A percentile compares a stretch with the other conserved stretches of the same genome.
Evolutionary conservation across 2,113 vertebrate species (phyloP).

Genomic region (Sisor rabdophorus): DNA sequence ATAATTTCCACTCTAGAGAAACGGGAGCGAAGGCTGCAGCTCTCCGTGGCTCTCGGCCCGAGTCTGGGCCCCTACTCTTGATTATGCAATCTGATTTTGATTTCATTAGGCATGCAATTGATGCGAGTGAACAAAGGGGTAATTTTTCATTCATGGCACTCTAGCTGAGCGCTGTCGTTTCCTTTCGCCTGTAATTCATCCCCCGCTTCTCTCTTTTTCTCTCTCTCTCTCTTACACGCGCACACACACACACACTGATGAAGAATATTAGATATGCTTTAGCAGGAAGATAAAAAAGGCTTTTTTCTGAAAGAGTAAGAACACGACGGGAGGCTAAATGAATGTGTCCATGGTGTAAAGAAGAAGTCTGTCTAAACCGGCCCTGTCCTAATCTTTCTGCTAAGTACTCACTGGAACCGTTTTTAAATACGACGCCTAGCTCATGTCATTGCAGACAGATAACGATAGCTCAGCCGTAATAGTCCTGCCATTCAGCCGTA

Average conservation of each 20-base stretch:
- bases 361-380: slow-evolving; percentile 54
- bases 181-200: slow-evolving; percentile 71
- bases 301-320: slow-evolving; percentile 41
- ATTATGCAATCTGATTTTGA: slow-evolving; percentile 79
- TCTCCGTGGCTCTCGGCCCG: slow-evolving; percentile 66
- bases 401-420: slow-evolving; percentile 68
- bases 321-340: slow-evolving; percentile 61
- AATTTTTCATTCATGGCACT: slow-evolving; percentile 76
- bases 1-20: slow-evolving; percentile 69
- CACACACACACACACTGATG: slow-evolving; percentile 51
- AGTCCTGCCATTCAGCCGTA: slow-evolving; percentile 68
- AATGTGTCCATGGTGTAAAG: slow-evolving; percentile 57
- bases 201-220: not conserved
- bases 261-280: slow-evolving; percentile 73
- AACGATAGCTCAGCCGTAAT: slow-evolving; percentile 71
- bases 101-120: slow-evolving; percentile 83
- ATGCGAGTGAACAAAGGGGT: slow-evolving; percentile 78
- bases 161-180: slow-evolving; percentile 74
- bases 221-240: not conserved
- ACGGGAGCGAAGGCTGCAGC: slow-evolving; percentile 71
- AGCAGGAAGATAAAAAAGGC: slow-evolving; percentile 50
- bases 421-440: slow-evolving; percentile 70
- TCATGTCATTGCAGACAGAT: slow-evolving; percentile 71
- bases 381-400: slow-evolving; percentile 68
- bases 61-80: slow-evolving; percentile 71